Conservation (phyloP, 1,140 invertebrate genomes). For the Drosophila yakuba region DNA sequence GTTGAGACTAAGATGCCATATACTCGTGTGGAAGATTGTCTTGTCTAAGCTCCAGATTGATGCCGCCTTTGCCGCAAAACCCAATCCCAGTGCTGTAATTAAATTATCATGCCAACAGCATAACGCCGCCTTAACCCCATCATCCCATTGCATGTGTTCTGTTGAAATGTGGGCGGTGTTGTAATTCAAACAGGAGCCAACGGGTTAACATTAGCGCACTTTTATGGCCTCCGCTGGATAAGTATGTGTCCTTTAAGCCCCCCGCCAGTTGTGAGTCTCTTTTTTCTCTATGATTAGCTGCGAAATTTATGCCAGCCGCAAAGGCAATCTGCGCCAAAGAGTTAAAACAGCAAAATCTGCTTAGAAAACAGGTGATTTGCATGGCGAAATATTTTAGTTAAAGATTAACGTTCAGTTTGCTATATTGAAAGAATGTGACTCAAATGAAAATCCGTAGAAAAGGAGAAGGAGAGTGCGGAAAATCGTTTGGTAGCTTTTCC, state of each 20-base stretch:
- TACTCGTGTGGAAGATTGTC: conserved; percentile 58
- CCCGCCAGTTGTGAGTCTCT: conserved; percentile 11
- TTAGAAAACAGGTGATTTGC: not conserved
- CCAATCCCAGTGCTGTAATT: conserved; percentile 70
- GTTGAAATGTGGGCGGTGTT: conserved; percentile 32
- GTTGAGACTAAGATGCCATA: conserved; percentile 53
- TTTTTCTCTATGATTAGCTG: conserved; percentile 73
- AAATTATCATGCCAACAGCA: conserved; percentile 75
- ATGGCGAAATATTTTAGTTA: too few relatives aligned
- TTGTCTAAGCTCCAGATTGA: conserved; percentile 77
- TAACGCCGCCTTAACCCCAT: conserved; percentile 11
- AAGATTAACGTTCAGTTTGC: too few relatives aligned
- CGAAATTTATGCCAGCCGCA: conserved; percentile 72
- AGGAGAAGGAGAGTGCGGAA: not conserved
- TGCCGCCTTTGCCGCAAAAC: conserved; percentile 50
- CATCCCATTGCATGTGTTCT: not conserved
- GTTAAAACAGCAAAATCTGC: conserved; percentile 21
- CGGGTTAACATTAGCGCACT: conserved; percentile 81
- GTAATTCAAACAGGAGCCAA: conserved; percentile 72
- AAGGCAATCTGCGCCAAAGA: conserved; percentile 47
- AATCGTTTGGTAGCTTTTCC: not conserved
- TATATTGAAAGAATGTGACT: not conserved
- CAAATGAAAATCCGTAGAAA: not conserved
- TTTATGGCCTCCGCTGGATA: conserved; percentile 72
- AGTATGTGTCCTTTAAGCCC: conserved; percentile 30